A percentile compares a stretch with the other conserved stretches of the same genome.
These are phyloP conservation scores for Orgyia antiqua DNA, from an alignment of 2,888 invertebrate species.

Conservation along the genomic window DNA sequence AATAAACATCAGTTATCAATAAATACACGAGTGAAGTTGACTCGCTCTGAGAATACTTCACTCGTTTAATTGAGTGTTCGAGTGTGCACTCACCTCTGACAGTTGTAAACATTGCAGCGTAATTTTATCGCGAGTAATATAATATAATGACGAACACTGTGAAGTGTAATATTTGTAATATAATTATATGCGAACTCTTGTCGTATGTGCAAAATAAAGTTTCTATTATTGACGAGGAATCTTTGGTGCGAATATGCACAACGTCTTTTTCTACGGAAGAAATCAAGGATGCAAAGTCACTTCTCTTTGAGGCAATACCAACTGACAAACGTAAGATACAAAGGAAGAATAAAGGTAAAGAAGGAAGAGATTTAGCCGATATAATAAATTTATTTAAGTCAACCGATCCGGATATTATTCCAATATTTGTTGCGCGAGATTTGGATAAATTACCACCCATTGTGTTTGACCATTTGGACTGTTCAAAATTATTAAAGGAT, in stretches of 20 bases:
- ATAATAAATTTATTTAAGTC: conserved; percentile 6
- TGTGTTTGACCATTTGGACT: conserved; percentile 1
- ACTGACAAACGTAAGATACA: neutral
- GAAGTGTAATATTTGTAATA: neutral
- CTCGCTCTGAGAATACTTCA: no score
- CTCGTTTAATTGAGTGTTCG: no score
- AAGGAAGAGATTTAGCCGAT: conserved; percentile 4
- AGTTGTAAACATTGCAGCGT: no score
- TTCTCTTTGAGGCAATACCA: conserved; percentile 1
- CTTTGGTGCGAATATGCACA: neutral
- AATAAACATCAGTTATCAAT: no score
- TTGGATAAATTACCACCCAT: conserved; percentile 5
- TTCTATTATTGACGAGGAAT: neutral
- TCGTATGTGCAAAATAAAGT: neutral
- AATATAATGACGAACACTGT: no score
- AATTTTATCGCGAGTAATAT: no score
- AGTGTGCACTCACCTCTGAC: no score
- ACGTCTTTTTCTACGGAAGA: conserved; percentile 1
- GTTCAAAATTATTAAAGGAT: conserved; percentile 4
- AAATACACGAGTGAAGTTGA: no score
- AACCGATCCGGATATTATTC: conserved; percentile 3
- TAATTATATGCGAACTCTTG: neutral
- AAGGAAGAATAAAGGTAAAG: conserved; percentile 4
- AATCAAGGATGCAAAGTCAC: neutral
- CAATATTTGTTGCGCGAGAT: conserved; percentile 5